Conservation (phyloP, 2,113 vertebrate species). For the Panurus biarmicus region DNA sequence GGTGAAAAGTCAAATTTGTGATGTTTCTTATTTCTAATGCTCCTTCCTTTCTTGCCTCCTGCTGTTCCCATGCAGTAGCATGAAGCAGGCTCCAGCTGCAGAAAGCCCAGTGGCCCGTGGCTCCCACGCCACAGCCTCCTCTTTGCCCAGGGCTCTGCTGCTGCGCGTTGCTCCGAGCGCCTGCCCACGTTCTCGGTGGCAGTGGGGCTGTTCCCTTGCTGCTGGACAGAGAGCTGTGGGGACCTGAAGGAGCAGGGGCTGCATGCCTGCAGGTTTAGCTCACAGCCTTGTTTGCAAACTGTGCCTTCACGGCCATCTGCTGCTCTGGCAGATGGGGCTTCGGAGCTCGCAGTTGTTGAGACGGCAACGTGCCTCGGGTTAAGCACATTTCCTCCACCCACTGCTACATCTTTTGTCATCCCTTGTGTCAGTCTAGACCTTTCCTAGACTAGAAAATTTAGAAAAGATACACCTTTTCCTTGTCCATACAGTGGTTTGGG, state of each 20-base stretch:
- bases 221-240: neutral
- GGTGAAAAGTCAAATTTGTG: neutral
- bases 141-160: neutral
- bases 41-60: neutral
- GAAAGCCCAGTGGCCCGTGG: rapidly evolving
- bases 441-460: neutral
- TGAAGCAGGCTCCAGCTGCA: neutral
- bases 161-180: rapidly evolving
- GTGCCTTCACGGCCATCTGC: neutral
- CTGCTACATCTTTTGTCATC: neutral
- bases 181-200: neutral
- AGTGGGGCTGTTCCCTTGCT: neutral
- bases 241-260: neutral
- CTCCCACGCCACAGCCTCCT: neutral
- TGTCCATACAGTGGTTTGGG: no score
- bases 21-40: neutral
- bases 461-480: neutral
- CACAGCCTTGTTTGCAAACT: neutral
- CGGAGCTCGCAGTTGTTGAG: rapidly evolving
- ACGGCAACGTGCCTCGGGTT: rapidly evolving
- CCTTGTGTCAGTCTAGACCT: neutral
- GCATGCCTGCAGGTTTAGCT: neutral
- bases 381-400: neutral
- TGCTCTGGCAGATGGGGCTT: neutral
- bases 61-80: neutral